phyloP scores from a whole-genome alignment of 2,888 invertebrate genomes.

The Conomelus anceps region DNA sequence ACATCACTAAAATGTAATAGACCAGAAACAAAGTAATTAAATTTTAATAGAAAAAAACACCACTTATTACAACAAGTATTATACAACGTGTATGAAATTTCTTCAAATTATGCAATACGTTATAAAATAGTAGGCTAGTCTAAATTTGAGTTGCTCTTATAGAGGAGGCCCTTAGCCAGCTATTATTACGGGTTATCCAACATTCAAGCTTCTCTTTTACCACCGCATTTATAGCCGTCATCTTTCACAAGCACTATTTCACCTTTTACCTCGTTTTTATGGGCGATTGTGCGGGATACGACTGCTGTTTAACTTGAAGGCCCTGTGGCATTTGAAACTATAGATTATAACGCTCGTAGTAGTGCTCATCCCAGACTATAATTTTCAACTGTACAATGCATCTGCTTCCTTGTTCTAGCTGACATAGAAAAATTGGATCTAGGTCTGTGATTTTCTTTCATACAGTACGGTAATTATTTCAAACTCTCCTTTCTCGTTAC shows the following conservation, averaged over 20 bases:
- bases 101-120: not conserved
- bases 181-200: not conserved
- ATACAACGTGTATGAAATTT: not conserved
- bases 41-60: not conserved
- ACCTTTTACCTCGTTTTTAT: not conserved
- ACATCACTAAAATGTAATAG: too few relatives aligned
- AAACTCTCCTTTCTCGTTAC: not conserved
- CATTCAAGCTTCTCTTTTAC: not conserved
- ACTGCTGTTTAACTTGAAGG: not conserved
- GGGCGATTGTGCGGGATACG: not conserved
- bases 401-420: not conserved
- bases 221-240: not conserved
- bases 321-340: not conserved
- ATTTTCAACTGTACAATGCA: too few relatives aligned
- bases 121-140: not conserved
- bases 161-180: not conserved
- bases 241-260: not conserved
- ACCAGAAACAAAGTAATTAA: not conserved
- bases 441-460: not conserved
- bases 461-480: not conserved
- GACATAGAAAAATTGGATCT: not conserved
- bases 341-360: not conserved
- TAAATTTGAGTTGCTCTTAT: not conserved
- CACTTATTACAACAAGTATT: not conserved
- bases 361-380: not conserved